These are phyloP conservation scores for Plecotus auritus DNA, from an alignment of 2,113 vertebrate genomes.

Conservation along the genomic window DNA sequence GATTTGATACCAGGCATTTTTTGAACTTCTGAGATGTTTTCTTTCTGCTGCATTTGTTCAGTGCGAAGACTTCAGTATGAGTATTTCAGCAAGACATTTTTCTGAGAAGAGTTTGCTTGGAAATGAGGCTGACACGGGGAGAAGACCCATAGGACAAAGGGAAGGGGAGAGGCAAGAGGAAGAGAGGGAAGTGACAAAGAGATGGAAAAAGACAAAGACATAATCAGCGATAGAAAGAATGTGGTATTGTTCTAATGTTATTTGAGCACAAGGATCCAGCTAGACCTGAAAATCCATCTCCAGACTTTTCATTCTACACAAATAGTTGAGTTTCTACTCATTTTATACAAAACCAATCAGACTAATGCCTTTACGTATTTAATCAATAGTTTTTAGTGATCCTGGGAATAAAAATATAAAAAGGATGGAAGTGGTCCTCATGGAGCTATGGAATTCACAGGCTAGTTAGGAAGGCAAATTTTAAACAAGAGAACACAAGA, in stretches of 20 bases:
- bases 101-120: background rate
- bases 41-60: background rate
- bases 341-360: background rate
- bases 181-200: background rate
- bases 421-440: background rate
- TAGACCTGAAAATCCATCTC: background rate
- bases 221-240: background rate
- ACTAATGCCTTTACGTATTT: background rate
- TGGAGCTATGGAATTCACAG: background rate
- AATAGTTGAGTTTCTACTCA: background rate
- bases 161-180: background rate
- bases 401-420: background rate
- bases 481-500: background rate
- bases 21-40: background rate
- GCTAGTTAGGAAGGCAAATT: background rate
- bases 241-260: background rate
- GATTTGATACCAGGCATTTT: background rate
- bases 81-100: background rate
- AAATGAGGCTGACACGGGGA: background rate
- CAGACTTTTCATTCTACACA: background rate
- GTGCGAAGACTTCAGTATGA: background rate
- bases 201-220: background rate
- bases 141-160: background rate
- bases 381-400: background rate
- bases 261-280: background rate